These are phyloP conservation scores for Sebastes matsubarae DNA, from an alignment of 2,797 vertebrate species.

Conservation along the genomic window DNA sequence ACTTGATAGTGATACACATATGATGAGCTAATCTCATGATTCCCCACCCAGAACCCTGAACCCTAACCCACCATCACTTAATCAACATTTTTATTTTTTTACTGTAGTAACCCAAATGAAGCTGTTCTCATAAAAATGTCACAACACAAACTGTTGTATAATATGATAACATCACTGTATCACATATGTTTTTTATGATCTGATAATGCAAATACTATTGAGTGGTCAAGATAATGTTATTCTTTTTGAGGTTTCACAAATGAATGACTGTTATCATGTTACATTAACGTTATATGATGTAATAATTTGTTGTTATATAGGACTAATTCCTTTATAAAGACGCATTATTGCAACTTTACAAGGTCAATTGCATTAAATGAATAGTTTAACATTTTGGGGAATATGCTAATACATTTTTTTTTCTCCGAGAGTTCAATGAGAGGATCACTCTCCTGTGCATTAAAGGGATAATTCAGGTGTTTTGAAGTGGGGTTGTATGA, in stretches of 20 bases:
- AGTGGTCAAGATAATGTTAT: neutral
- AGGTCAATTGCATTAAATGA: too few species aligned
- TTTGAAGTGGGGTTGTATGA: too few species aligned
- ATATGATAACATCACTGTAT: neutral
- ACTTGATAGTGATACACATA: conserved; percentile 17
- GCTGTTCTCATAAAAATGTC: neutral
- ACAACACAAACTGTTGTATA: neutral
- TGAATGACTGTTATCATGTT: neutral
- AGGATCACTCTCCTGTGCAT: too few species aligned
- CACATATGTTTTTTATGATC: neutral
- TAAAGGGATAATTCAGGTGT: too few species aligned
- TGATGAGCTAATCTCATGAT: conserved; percentile 17
- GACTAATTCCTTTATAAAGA: too few species aligned
- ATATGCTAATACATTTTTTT: too few species aligned
- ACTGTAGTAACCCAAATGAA: neutral
- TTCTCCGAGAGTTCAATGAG: too few species aligned
- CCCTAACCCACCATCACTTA: neutral
- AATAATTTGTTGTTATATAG: too few species aligned
- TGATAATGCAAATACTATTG: neutral
- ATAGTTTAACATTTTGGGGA: too few species aligned
- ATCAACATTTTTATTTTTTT: neutral
- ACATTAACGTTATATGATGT: too few species aligned
- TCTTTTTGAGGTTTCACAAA: neutral
- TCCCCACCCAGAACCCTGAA: neutral
- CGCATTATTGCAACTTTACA: too few species aligned